Conservation (phyloP, 64 coral and sea anemone genomes). For the Astreopora myriophthalma region DNA sequence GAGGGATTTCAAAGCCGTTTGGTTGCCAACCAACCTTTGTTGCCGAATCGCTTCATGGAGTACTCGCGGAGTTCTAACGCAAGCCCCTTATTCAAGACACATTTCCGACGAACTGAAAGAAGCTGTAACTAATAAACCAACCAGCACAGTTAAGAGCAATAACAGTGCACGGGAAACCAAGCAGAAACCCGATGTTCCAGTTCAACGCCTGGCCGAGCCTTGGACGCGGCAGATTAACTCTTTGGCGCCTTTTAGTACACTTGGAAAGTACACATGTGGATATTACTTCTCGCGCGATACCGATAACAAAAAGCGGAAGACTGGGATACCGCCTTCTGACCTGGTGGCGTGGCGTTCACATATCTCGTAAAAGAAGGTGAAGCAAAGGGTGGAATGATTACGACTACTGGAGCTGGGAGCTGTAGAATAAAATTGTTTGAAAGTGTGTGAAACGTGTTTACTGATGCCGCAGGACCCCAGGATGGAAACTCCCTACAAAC, state of each 20-base stretch:
- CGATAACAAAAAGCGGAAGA: constrained; percentile 92
- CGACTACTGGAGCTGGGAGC: neutral
- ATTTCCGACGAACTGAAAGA: constrained; percentile 25
- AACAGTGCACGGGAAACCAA: neutral
- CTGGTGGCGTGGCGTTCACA: constrained; percentile 90
- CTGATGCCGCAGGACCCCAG: neutral
- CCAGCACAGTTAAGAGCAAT: neutral
- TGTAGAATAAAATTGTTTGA: neutral
- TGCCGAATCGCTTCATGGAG: constrained; percentile 62
- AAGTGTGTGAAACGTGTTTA: neutral
- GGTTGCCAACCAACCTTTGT: constrained; percentile 94
- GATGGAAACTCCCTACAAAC: neutral
- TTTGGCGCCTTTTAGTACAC: constrained; percentile 85
- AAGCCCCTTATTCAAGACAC: constrained; percentile 51
- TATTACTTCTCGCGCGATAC: constrained; percentile 92
- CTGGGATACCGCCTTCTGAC: constrained; percentile 97
- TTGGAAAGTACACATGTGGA: constrained; percentile 91
- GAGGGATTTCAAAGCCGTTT: constrained; percentile 82
- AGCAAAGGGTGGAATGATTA: neutral
- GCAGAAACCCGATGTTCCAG: constrained; percentile 17
- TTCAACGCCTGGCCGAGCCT: constrained; percentile 57
- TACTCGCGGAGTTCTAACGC: neutral
- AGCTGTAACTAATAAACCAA: neutral
- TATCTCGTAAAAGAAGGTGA: constrained; percentile 9
- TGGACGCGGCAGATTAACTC: constrained; percentile 69